Base-by-base conservation (phyloP, 2,888 invertebrate species). In the Morpho helenor region DNA sequence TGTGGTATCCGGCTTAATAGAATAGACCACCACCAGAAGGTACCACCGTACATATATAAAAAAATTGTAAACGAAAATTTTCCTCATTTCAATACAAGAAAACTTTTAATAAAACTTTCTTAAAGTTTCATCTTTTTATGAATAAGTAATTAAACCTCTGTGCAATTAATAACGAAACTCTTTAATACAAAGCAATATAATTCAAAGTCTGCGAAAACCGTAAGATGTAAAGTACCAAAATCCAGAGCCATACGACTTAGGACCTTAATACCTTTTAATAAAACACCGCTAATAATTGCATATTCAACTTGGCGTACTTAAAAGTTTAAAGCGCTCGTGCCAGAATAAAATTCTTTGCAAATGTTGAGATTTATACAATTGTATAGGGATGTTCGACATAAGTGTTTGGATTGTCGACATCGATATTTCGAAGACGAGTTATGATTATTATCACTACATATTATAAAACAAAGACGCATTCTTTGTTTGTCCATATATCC, bases 301-400 rank as follows among this genome's bases (percentile, higher is more conserved):
- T 63, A 65, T 65, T 64, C 63, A 61, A 66, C 60, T 68, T 65
- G 59, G 64, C 57, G 57, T 59, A 42, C 58, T 60, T 60, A 61
- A 31, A 68, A 68, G 66, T 68, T 68, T 70, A 64, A 65, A 60
- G 64, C 64, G 52, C 31, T 61, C 56, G 60, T 60, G 66, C 54
- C 62, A 63, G 65, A 60, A 66, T 68, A 66, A 68, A 72, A 72
- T 70, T 71, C 68, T 66, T 68, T 68, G 66, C 67, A 55, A 65
- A 63, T 53, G 57, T 61, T 57, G 59, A 69, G 68, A 70, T 70
- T 71, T 68, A 69, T 68, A 62, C 64, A 58, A 60, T 57, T 64
- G 53, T 51, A 6, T 63, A 68, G 68, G 51, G 68, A 55, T 61
- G 65, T 47, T 46, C 47, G 10, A 43, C 49, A 54, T 46, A 22